Evolutionary conservation across 2,113 vertebrate species (phyloP).

Genomic region (Campylomormyrus tamandua): DNA sequence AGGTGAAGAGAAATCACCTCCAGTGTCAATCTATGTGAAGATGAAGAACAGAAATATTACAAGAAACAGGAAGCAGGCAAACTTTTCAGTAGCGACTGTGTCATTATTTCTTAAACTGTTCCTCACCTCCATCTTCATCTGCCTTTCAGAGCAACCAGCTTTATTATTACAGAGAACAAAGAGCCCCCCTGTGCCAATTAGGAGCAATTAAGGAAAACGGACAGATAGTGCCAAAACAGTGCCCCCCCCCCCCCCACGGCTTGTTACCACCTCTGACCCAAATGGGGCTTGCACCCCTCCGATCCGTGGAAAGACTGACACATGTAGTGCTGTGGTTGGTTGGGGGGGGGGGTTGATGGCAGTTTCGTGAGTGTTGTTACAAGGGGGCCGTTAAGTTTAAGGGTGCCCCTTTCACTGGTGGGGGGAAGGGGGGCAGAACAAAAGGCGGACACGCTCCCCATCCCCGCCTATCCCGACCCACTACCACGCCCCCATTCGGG

Average conservation of each 20-base stretch:
- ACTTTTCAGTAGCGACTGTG: not conserved
- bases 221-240: constrained; percentile 60
- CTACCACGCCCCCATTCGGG: constrained; percentile 2
- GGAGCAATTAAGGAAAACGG: constrained; percentile 67
- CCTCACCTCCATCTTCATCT: not conserved
- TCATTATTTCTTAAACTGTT: not conserved
- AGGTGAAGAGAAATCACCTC: not conserved
- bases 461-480: not conserved
- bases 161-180: constrained; percentile 56
- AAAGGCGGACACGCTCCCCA: constrained; percentile 5
- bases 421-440: not conserved
- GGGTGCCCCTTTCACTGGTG: constrained; percentile 32
- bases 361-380: constrained; percentile 21
- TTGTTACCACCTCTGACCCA: constrained; percentile 24
- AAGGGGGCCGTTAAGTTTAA: constrained; percentile 45
- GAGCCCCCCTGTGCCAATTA: constrained; percentile 59
- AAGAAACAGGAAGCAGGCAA: not conserved
- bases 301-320: constrained; percentile 37
- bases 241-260: constrained; percentile 54
- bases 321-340: not conserved
- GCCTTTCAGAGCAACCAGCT: constrained; percentile 23
- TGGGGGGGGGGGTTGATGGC: constrained; percentile 20
- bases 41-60: not conserved
- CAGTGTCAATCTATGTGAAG: not conserved
- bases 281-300: constrained; percentile 27